phyloP scores from a whole-genome alignment of 2,888 invertebrate species.

The Panzeria rudis region DNA sequence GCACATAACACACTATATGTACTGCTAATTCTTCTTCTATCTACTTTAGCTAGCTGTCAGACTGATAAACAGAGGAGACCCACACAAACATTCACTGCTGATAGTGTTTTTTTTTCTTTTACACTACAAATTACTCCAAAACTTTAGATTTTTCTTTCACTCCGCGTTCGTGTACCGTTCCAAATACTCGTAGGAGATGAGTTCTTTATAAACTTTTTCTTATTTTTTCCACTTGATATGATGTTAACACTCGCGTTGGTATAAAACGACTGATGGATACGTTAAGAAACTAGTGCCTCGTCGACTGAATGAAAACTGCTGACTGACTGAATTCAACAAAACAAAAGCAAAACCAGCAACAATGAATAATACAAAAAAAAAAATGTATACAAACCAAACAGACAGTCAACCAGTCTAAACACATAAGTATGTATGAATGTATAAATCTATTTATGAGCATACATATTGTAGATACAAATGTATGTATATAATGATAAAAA shows the following conservation, averaged over 20 bases:
- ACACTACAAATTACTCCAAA: conserved; percentile 45
- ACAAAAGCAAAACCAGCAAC: conserved; percentile 49
- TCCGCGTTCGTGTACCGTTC: conserved; percentile 45
- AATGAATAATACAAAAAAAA: conserved; percentile 29
- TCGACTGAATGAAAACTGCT: conserved; percentile 59
- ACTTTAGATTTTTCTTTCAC: conserved; percentile 36
- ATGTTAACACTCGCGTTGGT: conserved; percentile 68
- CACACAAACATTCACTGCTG: conserved; percentile 40
- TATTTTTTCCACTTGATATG: conserved; percentile 34
- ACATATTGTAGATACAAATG: neutral
- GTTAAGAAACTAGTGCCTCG: conserved; percentile 50
- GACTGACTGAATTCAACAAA: conserved; percentile 49
- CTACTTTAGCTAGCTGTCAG: conserved; percentile 13
- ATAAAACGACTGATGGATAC: conserved; percentile 65
- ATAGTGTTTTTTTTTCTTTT: conserved; percentile 41
- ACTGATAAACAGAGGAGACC: conserved; percentile 39
- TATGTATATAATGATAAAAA: neutral
- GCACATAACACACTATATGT: conserved; percentile 18
- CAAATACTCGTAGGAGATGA: conserved; percentile 29
- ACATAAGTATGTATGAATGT: conserved; percentile 47
- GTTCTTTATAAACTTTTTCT: conserved; percentile 24
- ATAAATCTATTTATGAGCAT: neutral
- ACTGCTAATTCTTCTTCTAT: conserved; percentile 52
- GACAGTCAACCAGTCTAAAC: conserved; percentile 70
- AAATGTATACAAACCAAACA: conserved; percentile 42